Evolutionary conservation across 1,140 invertebrate genomes (phyloP).

Genomic region (Drosophila pandora): DNA sequence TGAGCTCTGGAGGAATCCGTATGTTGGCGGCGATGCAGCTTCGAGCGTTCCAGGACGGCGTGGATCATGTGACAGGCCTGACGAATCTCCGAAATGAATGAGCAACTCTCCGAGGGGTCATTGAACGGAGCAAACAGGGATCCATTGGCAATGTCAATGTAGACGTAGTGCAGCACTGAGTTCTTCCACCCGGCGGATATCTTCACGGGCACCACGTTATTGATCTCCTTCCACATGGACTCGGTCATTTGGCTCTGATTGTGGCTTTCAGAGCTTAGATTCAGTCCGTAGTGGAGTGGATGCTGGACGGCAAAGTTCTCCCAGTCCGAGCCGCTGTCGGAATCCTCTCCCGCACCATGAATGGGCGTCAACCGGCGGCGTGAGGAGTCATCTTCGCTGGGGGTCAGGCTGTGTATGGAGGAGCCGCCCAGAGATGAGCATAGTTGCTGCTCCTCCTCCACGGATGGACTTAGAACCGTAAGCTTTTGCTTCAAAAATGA

Average conservation of each 20-base stretch:
- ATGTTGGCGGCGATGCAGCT: slow-evolving; percentile 85
- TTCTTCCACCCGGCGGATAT: slow-evolving; percentile 82
- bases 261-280: slow-evolving; percentile 86
- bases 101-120: slow-evolving; percentile 73
- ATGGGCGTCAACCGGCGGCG: slow-evolving; percentile 56
- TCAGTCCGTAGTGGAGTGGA: slow-evolving; percentile 85
- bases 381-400: slow-evolving; percentile 73
- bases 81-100: slow-evolving; percentile 88
- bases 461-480: slow-evolving; percentile 71
- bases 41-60: slow-evolving; percentile 88
- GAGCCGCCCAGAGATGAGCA: slow-evolving; percentile 74
- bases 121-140: slow-evolving; percentile 68
- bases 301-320: slow-evolving; percentile 86
- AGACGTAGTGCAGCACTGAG: slow-evolving; percentile 68
- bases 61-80: slow-evolving; percentile 88
- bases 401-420: slow-evolving; percentile 79
- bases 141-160: slow-evolving; percentile 74
- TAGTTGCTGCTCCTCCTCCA: slow-evolving; percentile 68
- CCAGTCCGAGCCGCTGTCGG: slow-evolving; percentile 86
- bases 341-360: slow-evolving; percentile 50
- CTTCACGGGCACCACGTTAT: slow-evolving; percentile 87
- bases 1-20: slow-evolving; percentile 83
- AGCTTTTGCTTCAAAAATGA: slow-evolving; percentile 85
- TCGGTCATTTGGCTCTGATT: slow-evolving; percentile 89
- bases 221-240: slow-evolving; percentile 88